A percentile compares a stretch with the other conserved stretches of the same genome.
phyloP scores from a whole-genome alignment of 2,888 invertebrate genomes.

The Timandra comae region DNA sequence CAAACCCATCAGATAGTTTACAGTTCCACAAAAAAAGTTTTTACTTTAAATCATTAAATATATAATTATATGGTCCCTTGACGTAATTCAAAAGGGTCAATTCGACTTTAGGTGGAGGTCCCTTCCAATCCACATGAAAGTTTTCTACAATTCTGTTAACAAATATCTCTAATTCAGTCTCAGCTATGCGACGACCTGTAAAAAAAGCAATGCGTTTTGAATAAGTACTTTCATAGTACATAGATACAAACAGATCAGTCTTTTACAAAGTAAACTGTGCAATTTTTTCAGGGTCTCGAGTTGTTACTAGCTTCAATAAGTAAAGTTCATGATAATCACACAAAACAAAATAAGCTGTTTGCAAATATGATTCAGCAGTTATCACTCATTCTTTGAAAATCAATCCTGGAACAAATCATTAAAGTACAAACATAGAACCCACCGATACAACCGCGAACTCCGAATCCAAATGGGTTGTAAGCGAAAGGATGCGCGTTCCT shows the following conservation, averaged over 20 bases:
- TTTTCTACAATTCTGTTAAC: constrained; percentile 42
- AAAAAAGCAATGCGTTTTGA: constrained; percentile 29
- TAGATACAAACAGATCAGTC: too few species aligned
- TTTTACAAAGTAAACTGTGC: too few species aligned
- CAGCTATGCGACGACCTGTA: constrained; percentile 77
- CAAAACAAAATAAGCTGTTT: neutral
- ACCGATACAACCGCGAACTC: constrained; percentile 81
- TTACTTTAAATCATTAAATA: neutral
- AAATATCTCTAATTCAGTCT: constrained; percentile 73
- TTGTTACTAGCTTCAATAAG: neutral
- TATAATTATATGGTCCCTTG: neutral
- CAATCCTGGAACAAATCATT: neutral
- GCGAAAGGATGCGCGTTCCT: constrained; percentile 77
- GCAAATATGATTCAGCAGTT: neutral
- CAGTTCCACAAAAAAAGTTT: too few species aligned
- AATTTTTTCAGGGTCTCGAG: neutral
- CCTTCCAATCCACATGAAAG: constrained; percentile 40
- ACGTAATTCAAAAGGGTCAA: neutral
- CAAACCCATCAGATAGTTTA: too few species aligned
- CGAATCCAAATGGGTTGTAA: constrained; percentile 80
- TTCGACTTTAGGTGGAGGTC: neutral
- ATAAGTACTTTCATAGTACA: neutral
- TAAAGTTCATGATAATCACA: neutral
- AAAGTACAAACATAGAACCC: constrained; percentile 2
- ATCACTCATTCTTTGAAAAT: neutral